Base-by-base conservation (phyloP, 2,797 vertebrate species). In the Acrocephalus scirpaceus region DNA sequence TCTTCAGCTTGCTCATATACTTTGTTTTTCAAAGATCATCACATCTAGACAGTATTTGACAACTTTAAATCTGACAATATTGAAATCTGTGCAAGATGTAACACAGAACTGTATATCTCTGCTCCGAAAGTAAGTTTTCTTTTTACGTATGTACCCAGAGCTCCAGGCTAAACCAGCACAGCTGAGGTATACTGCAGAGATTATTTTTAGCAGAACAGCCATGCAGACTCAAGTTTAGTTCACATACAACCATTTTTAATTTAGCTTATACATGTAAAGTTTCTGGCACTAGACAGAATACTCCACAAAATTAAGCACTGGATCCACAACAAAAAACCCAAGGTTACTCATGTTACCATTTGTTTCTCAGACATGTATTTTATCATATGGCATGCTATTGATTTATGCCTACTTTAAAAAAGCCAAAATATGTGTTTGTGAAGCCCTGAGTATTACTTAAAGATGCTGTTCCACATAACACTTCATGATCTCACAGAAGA, bases 351-450 rank as follows among this genome's bases (percentile, higher is more conserved):
- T 7, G 9, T 23, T 16, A 27, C 30, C n/a, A 11, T n/a, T 47
- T 44, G 26, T 76, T 79, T 67, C 75, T 80, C 61, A 74, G 9
- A 16, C 1, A 1, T 3, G 4, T 44, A 53, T 29, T 80, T 71
- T 23, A 71, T 29, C n/a, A 27, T 19, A 70, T 3, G 3, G 7
- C n/a, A n/a, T 4, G 7, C 19, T 61, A 53, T 0, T 60, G n/a
- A 42, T 71, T 67, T 47, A 75, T 17, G 7, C 6, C 14, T 44
- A 5, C 60, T 70, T 34, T 3, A 75, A 84, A 65, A 45, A 45
- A 81, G 5, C 0, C 6, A 26, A 16, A 54, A 10, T 10, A 62
- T 2, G 0, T 26, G 21, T n/a, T 19, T 56, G 30, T 34, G 9
- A 93, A 40, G 6, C 40, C 47, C 40, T 75, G 34, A 58, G 10